Evolutionary conservation across 2,113 vertebrate species (phyloP), one percentile per base, ranked within the genome.

Genomic region (Scartelaos histophorus): DNA sequence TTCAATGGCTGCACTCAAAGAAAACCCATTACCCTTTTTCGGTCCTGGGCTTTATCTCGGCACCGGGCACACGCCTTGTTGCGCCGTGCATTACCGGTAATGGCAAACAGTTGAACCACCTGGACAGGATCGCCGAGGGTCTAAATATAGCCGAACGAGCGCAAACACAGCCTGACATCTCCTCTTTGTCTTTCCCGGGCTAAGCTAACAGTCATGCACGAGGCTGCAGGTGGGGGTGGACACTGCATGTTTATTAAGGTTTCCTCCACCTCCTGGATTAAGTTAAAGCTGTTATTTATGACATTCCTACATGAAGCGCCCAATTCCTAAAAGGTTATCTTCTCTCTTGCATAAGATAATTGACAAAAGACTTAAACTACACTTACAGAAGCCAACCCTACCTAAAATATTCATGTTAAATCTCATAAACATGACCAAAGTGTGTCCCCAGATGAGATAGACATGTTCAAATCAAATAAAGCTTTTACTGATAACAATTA

Each of bases 61-160:
- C 34, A 1, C 25, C 35, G 64, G 19, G 47, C 21, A 12, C 58
- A 34, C 64, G 51, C 60, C 60, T 12, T 0, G 70, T 71, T 19
- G 24, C 66, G 62, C 54, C 13, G 19, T 61, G 16, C 73, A 47
- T 76, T 71, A 21, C 58, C 79, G 70, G 66, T 67, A 71, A 86
- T 84, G 3, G 72, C 73, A 75, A 60, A 60, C 69, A 45, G 82
- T 82, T 71, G 80, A 85, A 82, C 87, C 85, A 91, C 84, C 89
- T 90, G 89, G 83, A 84, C 80, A 51, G 51, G 83, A 69, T 65
- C 66, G 70, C 70, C 49, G 13, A 0, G 66, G 58, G 64, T 5
- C 82, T 88, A 88, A 88, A 76, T 88, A 85, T 88, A 82, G 86
- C 69, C 70, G 16, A 17, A 10, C 16, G 47, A 53, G 64, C 71